These are phyloP conservation scores for Lacanobia oleracea DNA, from an alignment of 2,888 invertebrate species.

Conservation along the genomic window DNA sequence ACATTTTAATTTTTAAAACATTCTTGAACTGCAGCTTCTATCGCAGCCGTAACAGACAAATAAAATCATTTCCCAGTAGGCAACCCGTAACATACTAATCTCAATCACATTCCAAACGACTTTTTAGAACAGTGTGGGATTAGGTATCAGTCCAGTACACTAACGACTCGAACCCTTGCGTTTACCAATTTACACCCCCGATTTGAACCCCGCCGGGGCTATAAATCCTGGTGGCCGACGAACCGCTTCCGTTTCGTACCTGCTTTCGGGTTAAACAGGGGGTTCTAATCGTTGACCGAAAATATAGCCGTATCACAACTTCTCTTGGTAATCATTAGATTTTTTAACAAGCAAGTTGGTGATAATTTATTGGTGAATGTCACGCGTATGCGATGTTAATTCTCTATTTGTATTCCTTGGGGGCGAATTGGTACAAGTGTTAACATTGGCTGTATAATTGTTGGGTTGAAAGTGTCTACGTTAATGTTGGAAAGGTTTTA, in stretches of 20 bases:
- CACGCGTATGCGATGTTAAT: constrained; percentile 59
- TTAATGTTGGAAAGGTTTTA: background rate
- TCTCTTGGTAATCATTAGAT: constrained; percentile 63
- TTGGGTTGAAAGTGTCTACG: constrained; percentile 23
- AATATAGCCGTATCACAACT: constrained; percentile 77
- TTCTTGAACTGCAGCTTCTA: background rate
- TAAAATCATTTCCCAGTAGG: background rate
- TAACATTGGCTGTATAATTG: constrained; percentile 35
- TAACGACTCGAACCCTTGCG: constrained; percentile 67
- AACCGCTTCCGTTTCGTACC: constrained; percentile 84
- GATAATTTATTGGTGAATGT: constrained; percentile 57
- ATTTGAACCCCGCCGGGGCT: constrained; percentile 57
- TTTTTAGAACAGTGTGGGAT: constrained; percentile 53
- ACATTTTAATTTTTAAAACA: background rate
- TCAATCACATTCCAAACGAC: constrained; percentile 49
- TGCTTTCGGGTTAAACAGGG: constrained; percentile 79
- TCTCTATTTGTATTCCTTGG: constrained; percentile 55
- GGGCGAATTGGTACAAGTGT: constrained; percentile 53
- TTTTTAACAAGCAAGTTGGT: constrained; percentile 62
- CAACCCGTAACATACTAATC: constrained; percentile 9
- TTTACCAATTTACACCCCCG: constrained; percentile 77
- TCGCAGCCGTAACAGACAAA: background rate
- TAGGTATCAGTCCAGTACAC: constrained; percentile 48
- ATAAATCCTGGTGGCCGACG: constrained; percentile 82
- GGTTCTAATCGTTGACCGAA: constrained; percentile 68